Percentiles rank a stretch among this genome's conserved stretches.
phyloP scores from a whole-genome alignment of 1,140 invertebrate species.

The Galendromus occidentalis region DNA sequence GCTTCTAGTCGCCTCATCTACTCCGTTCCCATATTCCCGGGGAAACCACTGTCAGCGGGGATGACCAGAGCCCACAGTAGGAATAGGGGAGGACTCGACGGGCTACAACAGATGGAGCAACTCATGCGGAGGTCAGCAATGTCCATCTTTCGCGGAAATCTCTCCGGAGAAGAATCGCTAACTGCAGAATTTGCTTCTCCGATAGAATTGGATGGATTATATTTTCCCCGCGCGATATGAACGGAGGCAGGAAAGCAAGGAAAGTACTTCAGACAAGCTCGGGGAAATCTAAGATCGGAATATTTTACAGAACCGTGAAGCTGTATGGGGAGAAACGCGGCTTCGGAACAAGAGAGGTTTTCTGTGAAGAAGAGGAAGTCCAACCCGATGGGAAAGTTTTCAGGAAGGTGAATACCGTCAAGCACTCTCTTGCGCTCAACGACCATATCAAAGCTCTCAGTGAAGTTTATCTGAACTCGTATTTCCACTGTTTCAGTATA shows the following conservation, averaged over 20 bases:
- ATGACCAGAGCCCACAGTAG: neutral
- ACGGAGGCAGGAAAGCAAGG: neutral
- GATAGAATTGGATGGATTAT: neutral
- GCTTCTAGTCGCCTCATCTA: neutral
- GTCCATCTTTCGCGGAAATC: neutral
- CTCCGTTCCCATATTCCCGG: neutral
- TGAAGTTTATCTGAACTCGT: too few species aligned
- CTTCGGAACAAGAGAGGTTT: slow-evolving; percentile 68
- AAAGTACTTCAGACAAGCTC: neutral
- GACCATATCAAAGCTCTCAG: too few species aligned
- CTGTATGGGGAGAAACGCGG: slow-evolving; percentile 49
- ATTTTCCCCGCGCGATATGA: neutral
- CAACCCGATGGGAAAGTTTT: slow-evolving; percentile 84
- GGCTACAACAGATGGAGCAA: neutral
- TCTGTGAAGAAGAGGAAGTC: slow-evolving; percentile 75
- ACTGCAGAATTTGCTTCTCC: neutral
- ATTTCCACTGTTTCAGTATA: neutral
- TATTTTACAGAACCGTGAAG: slow-evolving; percentile 53
- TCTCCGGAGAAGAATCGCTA: neutral
- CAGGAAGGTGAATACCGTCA: slow-evolving; percentile 45
- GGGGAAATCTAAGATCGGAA: slow-evolving; percentile 40
- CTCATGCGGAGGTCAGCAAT: neutral
- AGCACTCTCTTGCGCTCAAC: too few species aligned
- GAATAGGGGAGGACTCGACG: neutral
- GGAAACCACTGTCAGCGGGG: neutral